phyloP scores from a whole-genome alignment of 2,113 vertebrate species.

The Theristicus caerulescens region DNA sequence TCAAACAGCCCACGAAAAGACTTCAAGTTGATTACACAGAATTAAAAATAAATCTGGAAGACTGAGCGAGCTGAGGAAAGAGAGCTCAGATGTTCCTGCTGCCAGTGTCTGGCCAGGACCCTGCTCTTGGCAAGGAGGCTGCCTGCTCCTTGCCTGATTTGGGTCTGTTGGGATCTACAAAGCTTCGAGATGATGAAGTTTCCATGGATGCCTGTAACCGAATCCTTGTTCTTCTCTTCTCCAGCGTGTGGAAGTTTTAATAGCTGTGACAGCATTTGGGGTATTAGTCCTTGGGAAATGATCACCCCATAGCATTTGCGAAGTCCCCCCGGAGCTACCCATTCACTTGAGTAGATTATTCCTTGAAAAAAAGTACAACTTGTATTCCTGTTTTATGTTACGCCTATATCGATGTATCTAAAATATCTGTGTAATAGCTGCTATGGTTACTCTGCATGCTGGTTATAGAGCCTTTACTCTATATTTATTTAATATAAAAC shows the following conservation, averaged over 20 bases:
- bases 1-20: background rate
- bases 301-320: background rate
- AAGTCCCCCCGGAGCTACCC: background rate
- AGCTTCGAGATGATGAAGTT: background rate
- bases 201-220: background rate
- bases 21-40: background rate
- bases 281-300: background rate
- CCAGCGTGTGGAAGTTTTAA: background rate
- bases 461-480: background rate
- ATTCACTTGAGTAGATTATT: background rate
- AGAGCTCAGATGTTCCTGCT: background rate
- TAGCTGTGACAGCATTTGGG: background rate
- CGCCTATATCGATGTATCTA: background rate
- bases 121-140: background rate
- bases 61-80: background rate
- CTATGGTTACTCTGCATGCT: background rate
- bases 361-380: background rate
- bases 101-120: background rate
- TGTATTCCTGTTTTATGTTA: background rate
- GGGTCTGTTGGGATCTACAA: background rate
- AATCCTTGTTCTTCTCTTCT: background rate
- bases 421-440: background rate
- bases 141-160: background rate
- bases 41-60: background rate
- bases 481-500: background rate